phyloP scores from a whole-genome alignment of 2,797 vertebrate genomes.

The Protonibea diacanthus region DNA sequence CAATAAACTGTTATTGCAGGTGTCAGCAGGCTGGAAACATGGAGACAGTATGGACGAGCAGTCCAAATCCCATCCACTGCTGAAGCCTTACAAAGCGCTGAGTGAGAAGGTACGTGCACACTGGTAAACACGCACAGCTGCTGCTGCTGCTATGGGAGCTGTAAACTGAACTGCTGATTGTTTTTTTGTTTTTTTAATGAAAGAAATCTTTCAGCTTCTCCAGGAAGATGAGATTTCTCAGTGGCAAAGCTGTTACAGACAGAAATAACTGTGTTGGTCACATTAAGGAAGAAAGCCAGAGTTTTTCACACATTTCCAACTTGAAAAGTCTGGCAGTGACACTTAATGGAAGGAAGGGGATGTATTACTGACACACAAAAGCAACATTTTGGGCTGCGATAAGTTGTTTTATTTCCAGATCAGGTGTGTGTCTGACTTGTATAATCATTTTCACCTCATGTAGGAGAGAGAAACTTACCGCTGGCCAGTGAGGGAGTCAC shows the following conservation, averaged over 20 bases:
- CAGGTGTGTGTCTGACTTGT: neutral
- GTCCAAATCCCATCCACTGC: conserved; percentile 92
- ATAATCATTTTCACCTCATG: neutral
- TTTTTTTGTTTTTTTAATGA: neutral
- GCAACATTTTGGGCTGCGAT: neutral
- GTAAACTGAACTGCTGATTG: neutral
- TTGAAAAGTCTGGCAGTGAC: neutral
- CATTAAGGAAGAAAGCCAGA: neutral
- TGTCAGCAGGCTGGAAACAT: conserved; percentile 93
- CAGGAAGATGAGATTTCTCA: neutral
- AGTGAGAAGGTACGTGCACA: conserved; percentile 92
- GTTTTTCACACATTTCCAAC: neutral
- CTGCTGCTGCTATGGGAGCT: neutral
- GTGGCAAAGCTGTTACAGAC: neutral
- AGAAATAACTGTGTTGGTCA: too few relatives aligned
- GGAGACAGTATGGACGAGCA: conserved; percentile 93
- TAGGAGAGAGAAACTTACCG: conserved; percentile 98
- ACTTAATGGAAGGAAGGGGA: neutral
- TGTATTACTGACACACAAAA: neutral
- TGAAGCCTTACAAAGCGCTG: conserved; percentile 94
- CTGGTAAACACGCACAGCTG: neutral
- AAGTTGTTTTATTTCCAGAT: neutral
- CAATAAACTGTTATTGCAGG: conserved; percentile 79
- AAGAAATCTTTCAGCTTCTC: neutral
- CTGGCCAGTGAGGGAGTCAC: conserved; percentile 95